Conservation (phyloP, 2,797 vertebrate genomes). For the Meriones psammophilus region DNA sequence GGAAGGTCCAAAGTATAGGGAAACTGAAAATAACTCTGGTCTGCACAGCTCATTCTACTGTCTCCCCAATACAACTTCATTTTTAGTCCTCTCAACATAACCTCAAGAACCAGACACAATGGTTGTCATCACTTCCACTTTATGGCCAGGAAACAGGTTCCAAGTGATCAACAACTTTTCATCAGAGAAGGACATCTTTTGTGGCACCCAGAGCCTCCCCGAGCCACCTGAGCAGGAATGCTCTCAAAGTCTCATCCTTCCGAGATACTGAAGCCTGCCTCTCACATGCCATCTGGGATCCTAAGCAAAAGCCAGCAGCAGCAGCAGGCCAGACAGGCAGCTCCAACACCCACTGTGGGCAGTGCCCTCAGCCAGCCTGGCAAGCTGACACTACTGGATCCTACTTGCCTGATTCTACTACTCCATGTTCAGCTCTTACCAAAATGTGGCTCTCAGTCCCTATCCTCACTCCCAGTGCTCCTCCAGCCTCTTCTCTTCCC, state of each 20-base stretch:
- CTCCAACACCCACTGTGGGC: background rate
- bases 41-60: background rate
- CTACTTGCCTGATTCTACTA: background rate
- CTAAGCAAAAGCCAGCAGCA: background rate
- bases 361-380: background rate
- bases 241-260: background rate
- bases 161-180: slow-evolving; percentile 37
- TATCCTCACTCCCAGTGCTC: background rate
- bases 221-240: background rate
- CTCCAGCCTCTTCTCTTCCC: background rate
- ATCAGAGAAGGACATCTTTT: background rate
- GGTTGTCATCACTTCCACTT: background rate
- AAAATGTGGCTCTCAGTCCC: background rate
- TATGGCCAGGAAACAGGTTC: background rate
- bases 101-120: background rate
- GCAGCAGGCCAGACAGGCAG: background rate
- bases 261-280: background rate
- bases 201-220: background rate
- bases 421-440: background rate
- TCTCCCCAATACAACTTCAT: background rate
- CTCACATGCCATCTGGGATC: background rate
- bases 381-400: background rate
- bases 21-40: background rate
- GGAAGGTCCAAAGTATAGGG: background rate
- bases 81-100: background rate